A percentile compares a stretch with the other conserved stretches of the same genome.
phyloP scores from a whole-genome alignment of 2,797 vertebrate genomes.

The Alexandromys oeconomus region DNA sequence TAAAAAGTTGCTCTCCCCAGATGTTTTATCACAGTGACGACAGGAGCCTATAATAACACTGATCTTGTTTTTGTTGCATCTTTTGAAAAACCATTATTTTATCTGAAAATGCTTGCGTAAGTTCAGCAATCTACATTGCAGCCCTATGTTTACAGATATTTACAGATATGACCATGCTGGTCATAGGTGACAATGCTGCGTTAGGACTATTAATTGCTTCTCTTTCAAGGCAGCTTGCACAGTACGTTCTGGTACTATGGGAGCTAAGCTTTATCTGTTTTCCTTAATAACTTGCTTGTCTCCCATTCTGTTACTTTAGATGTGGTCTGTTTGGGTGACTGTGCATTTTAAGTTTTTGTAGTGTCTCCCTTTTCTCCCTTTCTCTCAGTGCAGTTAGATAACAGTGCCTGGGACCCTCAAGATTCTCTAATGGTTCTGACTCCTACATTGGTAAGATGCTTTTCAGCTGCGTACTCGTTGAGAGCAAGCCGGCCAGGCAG shows the following conservation, averaged over 20 bases:
- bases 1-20: background rate
- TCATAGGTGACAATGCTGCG: background rate
- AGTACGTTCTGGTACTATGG: background rate
- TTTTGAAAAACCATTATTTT: background rate
- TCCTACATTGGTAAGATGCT: background rate
- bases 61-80: slow-evolving; percentile 35
- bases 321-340: background rate
- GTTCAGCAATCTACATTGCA: background rate
- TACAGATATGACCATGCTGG: background rate
- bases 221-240: background rate
- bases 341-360: background rate
- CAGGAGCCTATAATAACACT: background rate
- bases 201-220: background rate
- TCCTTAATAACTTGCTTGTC: background rate
- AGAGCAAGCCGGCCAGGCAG: background rate
- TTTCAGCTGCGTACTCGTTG: slow-evolving; percentile 3
- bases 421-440: slow-evolving; percentile 22
- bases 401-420: background rate
- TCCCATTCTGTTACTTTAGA: background rate
- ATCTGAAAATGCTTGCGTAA: background rate
- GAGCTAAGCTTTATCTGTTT: background rate
- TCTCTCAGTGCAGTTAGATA: background rate
- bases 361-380: too few relatives aligned
- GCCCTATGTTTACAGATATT: background rate
- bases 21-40: background rate